Evolutionary conservation across 2,113 vertebrate genomes (phyloP).

Genomic region (Notarius quadriscutis): DNA sequence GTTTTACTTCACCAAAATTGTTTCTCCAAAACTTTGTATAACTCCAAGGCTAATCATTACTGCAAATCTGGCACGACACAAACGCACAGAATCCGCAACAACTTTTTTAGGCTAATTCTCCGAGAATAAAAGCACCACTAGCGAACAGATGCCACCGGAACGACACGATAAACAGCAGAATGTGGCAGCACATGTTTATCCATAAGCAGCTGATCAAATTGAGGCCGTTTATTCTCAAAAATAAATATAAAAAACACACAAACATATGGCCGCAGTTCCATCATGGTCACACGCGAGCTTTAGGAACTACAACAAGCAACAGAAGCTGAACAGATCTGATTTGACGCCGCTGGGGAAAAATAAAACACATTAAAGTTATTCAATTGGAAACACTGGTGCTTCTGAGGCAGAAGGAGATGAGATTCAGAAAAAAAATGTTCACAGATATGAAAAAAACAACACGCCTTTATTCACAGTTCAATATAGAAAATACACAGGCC

Average conservation of each 20-base stretch:
- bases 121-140: background rate
- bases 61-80: background rate
- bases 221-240: background rate
- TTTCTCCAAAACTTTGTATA: background rate
- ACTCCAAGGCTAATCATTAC: background rate
- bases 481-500: background rate
- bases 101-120: background rate
- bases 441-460: background rate
- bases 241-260: background rate
- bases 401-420: background rate
- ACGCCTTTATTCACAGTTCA: background rate
- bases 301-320: background rate
- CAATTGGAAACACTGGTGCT: background rate
- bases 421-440: background rate
- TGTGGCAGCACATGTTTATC: background rate
- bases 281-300: background rate
- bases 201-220: background rate
- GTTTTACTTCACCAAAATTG: background rate
- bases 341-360: background rate
- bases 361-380: background rate
- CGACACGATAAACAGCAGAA: background rate
- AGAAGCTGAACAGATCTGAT: conserved; percentile 31
- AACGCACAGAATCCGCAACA: background rate
- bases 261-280: background rate
- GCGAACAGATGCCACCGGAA: background rate